These are phyloP conservation scores for Oryctes rhinoceros DNA, from an alignment of 1,140 invertebrate genomes.

Conservation along the genomic window DNA sequence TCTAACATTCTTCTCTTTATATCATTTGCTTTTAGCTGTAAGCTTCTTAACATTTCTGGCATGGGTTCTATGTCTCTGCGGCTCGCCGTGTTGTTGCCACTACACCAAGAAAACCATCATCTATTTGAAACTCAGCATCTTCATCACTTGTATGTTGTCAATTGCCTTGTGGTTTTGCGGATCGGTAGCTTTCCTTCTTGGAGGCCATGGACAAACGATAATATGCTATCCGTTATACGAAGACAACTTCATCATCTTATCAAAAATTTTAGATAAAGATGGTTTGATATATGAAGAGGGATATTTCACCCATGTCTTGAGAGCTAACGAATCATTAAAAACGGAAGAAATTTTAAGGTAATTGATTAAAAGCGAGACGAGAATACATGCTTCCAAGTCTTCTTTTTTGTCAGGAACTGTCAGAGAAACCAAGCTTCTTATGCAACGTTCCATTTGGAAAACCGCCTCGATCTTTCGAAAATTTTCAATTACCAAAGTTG, in stretches of 20 bases:
- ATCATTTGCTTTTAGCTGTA: constrained; percentile 56
- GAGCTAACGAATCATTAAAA: constrained; percentile 54
- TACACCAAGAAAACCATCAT: constrained; percentile 65
- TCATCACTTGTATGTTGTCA: constrained; percentile 62
- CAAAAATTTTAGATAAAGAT: constrained; percentile 68
- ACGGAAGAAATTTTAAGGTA: constrained; percentile 58
- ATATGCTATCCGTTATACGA: constrained; percentile 72
- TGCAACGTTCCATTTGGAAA: constrained; percentile 73
- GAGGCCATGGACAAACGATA: constrained; percentile 67
- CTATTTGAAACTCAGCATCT: constrained; percentile 64
- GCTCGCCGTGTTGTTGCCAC: constrained; percentile 65
- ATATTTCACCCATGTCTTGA: constrained; percentile 65
- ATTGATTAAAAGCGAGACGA: constrained; percentile 33
- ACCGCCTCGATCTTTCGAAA: constrained; percentile 29
- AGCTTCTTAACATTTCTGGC: constrained; percentile 60
- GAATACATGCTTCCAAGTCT: not conserved
- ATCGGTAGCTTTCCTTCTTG: constrained; percentile 62
- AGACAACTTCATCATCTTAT: constrained; percentile 66
- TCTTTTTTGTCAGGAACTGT: constrained; percentile 68
- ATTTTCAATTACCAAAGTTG: constrained; percentile 23
- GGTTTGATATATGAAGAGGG: constrained; percentile 68
- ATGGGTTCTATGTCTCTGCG: constrained; percentile 63
- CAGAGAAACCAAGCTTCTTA: constrained; percentile 74
- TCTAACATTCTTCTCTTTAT: no score
- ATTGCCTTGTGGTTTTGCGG: constrained; percentile 63